Conservation (phyloP, 2,797 vertebrate genomes). For the Eremophila alpestris region DNA sequence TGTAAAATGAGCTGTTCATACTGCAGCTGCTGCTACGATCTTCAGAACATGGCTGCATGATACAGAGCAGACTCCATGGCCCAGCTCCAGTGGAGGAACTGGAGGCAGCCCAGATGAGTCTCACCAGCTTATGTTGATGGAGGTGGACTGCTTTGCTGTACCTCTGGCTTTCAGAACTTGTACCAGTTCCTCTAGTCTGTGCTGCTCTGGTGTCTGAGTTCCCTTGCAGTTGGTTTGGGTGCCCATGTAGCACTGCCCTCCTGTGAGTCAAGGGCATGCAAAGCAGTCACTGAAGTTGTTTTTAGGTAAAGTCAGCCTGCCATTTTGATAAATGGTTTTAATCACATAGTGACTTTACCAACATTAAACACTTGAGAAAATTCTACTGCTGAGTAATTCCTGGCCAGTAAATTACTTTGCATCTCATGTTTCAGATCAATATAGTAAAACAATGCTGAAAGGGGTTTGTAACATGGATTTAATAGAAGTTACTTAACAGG, state of each 20-base stretch:
- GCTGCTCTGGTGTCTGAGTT: background rate
- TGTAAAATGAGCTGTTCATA: background rate
- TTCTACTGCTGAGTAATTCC: conserved; percentile 28
- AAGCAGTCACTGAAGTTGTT: background rate
- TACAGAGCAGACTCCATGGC: background rate
- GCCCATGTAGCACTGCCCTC: background rate
- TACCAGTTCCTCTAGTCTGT: background rate
- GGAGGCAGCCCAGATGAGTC: background rate
- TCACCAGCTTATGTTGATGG: background rate
- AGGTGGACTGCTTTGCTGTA: background rate
- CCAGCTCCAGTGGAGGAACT: background rate
- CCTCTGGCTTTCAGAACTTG: background rate
- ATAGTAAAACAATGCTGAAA: background rate
- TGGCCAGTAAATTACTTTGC: background rate
- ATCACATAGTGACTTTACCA: background rate
- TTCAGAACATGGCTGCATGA: background rate
- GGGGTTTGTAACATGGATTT: background rate
- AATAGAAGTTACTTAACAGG: background rate
- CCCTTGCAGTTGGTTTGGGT: background rate
- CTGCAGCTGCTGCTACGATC: background rate
- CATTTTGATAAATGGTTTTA: conserved; percentile 19
- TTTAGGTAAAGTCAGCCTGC: background rate
- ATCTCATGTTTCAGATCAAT: conserved; percentile 1
- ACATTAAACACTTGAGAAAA: background rate
- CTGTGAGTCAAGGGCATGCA: background rate